Conservation (phyloP, 2,888 invertebrate genomes). For the Cosmia pyralina region DNA sequence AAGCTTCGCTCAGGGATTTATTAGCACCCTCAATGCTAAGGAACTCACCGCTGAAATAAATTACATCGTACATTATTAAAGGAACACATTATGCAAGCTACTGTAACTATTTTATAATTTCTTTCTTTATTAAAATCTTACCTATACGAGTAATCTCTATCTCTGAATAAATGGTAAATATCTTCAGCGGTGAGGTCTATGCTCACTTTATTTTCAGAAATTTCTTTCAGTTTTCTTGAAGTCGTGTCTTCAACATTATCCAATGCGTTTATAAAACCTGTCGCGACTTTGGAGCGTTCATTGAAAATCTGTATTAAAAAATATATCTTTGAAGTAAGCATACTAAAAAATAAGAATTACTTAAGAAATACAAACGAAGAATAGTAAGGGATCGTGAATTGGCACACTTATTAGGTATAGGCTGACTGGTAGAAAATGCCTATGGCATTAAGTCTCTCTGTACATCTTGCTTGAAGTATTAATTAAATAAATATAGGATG, state of each 20-base stretch:
- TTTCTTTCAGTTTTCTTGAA: fast-evolving
- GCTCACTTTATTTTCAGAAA: constrained; percentile 14
- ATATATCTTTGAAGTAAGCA: background rate
- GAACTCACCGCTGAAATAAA: constrained; percentile 69
- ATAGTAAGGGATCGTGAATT: too few relatives aligned
- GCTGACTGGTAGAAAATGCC: too few relatives aligned
- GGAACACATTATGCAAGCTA: background rate
- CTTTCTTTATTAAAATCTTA: background rate
- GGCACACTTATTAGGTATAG: too few relatives aligned
- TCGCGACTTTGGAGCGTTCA: constrained; percentile 19
- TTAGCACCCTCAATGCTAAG: constrained; percentile 65
- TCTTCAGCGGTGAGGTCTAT: constrained; percentile 38
- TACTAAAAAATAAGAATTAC: too few relatives aligned
- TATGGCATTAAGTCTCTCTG: too few relatives aligned
- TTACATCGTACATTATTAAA: background rate
- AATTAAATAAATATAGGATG: too few relatives aligned
- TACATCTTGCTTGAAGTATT: too few relatives aligned
- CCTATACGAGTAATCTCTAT: constrained; percentile 51
- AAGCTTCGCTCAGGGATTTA: constrained; percentile 10
- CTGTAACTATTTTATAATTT: background rate
- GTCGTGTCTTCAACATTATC: background rate
- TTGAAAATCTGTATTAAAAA: constrained; percentile 30
- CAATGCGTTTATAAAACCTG: constrained; percentile 11
- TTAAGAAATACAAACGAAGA: too few relatives aligned
- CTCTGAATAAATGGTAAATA: constrained; percentile 39